A percentile compares a stretch with the other conserved stretches of the same genome.
phyloP scores from a whole-genome alignment of 2,888 invertebrate genomes.

The Neoitamus cyanurus region DNA sequence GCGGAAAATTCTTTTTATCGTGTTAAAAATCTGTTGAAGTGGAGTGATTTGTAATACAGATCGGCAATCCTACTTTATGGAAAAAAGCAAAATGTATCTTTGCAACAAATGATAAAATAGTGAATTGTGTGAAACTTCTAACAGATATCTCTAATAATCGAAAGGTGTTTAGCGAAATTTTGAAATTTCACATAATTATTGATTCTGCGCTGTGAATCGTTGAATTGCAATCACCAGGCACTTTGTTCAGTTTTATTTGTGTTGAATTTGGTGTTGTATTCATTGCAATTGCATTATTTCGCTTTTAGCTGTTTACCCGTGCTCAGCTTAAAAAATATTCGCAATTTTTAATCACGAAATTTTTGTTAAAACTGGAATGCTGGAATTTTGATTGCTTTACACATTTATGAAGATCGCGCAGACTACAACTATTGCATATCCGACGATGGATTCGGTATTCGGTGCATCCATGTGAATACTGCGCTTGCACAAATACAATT shows the following conservation, averaged over 20 bases:
- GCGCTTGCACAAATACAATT: conserved; percentile 42
- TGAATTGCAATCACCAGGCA: neutral
- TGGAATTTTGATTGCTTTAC: conserved; percentile 25
- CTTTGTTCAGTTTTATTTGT: neutral
- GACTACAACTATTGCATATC: neutral
- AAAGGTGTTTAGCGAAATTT: neutral
- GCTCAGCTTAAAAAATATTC: neutral
- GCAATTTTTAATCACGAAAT: neutral
- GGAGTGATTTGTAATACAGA: neutral
- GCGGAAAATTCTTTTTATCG: neutral
- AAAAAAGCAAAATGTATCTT: neutral
- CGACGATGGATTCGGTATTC: conserved; percentile 15
- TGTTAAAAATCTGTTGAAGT: neutral
- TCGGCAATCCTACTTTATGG: neutral
- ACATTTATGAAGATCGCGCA: conserved; percentile 7
- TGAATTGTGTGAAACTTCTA: neutral
- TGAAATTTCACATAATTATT: conserved; percentile 23
- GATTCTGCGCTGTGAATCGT: conserved; percentile 25
- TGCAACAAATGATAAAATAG: neutral
- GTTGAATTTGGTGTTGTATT: neutral
- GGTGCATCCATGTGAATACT: conserved; percentile 25
- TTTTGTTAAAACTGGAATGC: conserved; percentile 18
- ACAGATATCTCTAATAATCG: neutral
- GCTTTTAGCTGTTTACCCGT: neutral
- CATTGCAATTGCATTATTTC: neutral